Conservation (phyloP, 2,888 invertebrate species). For the Ephialtes manifestator region DNA sequence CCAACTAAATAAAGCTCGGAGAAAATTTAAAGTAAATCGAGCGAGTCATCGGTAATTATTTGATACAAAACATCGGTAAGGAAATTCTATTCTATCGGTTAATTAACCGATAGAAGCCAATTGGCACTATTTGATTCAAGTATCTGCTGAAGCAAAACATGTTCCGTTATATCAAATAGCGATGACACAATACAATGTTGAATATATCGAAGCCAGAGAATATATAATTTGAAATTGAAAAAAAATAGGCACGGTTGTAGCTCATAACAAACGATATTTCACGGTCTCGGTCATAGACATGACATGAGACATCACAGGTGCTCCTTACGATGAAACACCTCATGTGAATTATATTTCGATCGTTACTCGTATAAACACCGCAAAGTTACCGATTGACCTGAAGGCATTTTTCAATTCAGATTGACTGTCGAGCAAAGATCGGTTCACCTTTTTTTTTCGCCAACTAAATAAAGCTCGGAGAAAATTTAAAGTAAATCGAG, state of each 20-base stretch:
- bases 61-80: constrained; percentile 27
- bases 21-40: constrained; percentile 50
- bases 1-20: constrained; percentile 47
- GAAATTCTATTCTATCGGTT: constrained; percentile 39
- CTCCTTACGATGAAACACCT: neutral
- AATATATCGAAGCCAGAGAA: constrained; percentile 34
- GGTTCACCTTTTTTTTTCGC: constrained; percentile 11
- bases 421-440: constrained; percentile 38
- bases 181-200: constrained; percentile 33
- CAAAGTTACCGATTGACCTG: constrained; percentile 51
- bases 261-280: constrained; percentile 47
- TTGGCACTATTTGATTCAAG: constrained; percentile 47
- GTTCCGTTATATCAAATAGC: constrained; percentile 28
- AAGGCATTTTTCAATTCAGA: constrained; percentile 53
- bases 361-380: constrained; percentile 28
- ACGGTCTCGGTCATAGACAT: constrained; percentile 18
- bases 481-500: constrained; percentile 49
- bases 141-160: neutral
- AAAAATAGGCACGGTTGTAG: constrained; percentile 33
- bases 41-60: constrained; percentile 41
- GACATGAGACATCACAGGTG: neutral
- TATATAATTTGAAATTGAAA: constrained; percentile 57
- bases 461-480: constrained; percentile 47
- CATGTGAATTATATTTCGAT: no score
- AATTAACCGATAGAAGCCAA: no score